Conservation (phyloP, 2,888 invertebrate species). For the Zygogramma bicolorata region DNA sequence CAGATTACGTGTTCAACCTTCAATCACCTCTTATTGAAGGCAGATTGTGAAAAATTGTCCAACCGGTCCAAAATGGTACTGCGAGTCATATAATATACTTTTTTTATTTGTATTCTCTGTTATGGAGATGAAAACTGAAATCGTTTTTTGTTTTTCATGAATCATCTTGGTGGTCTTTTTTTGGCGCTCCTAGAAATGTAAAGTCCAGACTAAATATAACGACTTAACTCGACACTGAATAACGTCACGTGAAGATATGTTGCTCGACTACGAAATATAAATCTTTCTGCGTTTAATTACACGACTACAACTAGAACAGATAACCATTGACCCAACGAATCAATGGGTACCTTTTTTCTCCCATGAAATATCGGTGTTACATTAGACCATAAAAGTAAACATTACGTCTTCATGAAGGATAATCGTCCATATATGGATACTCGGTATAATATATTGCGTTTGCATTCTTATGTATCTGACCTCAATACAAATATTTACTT, state of each 20-base stretch:
- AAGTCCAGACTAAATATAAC: neutral
- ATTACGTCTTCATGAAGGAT: constrained; percentile 27
- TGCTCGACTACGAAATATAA: neutral
- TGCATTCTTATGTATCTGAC: constrained; percentile 14
- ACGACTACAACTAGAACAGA: neutral
- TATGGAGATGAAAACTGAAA: no score
- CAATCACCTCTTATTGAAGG: no score
- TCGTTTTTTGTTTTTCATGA: neutral
- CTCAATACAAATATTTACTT: constrained; percentile 12
- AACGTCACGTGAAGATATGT: neutral
- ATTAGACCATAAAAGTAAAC: constrained; percentile 27
- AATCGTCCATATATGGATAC: constrained; percentile 27
- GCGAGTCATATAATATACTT: no score
- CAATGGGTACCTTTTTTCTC: constrained; percentile 2
- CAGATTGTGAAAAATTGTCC: no score
- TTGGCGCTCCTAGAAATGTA: no score
- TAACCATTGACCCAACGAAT: neutral
- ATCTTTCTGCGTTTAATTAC: neutral
- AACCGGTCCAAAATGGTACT: no score
- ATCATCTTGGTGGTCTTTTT: no score
- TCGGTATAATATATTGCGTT: constrained; percentile 11
- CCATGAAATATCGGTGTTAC: constrained; percentile 7
- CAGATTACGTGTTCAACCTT: no score
- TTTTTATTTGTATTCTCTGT: no score
- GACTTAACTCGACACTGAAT: neutral